Percentiles rank a stretch among this genome's conserved stretches.
Conservation (phyloP, 2,888 invertebrate genomes). For the Cremastobaeus sp. region DNA sequence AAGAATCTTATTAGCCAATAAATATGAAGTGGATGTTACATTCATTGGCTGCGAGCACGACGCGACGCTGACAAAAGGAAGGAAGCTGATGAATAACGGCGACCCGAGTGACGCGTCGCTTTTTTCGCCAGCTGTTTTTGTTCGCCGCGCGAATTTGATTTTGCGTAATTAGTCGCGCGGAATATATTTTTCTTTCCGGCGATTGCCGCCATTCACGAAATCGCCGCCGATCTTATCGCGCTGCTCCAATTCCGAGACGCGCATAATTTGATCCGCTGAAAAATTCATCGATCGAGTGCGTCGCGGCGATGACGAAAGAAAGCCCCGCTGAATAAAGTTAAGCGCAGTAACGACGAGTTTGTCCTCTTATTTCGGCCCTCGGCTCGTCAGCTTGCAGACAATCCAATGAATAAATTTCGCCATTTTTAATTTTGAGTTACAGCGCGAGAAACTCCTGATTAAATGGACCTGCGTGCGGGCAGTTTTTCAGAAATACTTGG, state of each 20-base stretch:
- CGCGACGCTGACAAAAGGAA: constrained; percentile 31
- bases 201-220: no score
- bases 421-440: constrained; percentile 26
- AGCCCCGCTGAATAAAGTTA: constrained; percentile 35
- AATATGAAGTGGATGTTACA: constrained; percentile 23
- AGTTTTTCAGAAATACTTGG: constrained; percentile 10
- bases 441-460: constrained; percentile 6
- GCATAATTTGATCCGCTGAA: constrained; percentile 22
- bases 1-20: constrained; percentile 36
- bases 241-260: constrained; percentile 14
- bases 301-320: constrained; percentile 25
- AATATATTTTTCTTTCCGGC: background rate
- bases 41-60: constrained; percentile 30
- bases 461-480: background rate
- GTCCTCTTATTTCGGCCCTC: background rate
- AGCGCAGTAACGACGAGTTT: constrained; percentile 18
- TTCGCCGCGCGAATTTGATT: background rate
- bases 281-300: constrained; percentile 28
- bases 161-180: background rate
- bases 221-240: background rate
- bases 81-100: constrained; percentile 35
- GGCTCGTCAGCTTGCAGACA: background rate
- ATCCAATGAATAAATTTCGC: constrained; percentile 38
- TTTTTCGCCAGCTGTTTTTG: constrained; percentile 28
- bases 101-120: constrained; percentile 16